Percentiles rank a stretch among this genome's conserved stretches.
These are phyloP conservation scores for Capitella teleta DNA, from an alignment of 1,140 invertebrate species.

Conservation along the genomic window DNA sequence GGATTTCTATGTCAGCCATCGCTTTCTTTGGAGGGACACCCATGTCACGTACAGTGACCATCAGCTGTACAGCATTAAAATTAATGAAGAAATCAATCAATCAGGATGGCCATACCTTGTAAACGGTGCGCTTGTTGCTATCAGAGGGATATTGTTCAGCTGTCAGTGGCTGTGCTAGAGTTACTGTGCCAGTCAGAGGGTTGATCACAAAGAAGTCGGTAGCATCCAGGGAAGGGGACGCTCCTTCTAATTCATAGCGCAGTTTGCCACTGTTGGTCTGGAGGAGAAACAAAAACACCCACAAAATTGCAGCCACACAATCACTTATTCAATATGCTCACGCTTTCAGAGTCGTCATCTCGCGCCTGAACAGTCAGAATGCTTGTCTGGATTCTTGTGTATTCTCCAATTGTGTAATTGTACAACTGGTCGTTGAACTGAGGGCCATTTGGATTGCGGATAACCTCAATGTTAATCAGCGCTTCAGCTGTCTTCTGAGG, in stretches of 20 bases:
- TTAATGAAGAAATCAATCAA: too few species aligned
- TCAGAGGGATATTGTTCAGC: too few species aligned
- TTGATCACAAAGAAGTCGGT: constrained; percentile 1
- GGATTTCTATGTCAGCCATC: neutral
- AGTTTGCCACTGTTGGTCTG: constrained; percentile 2
- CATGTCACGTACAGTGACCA: neutral
- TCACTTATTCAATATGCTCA: neutral
- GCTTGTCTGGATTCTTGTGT: neutral
- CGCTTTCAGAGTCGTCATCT: neutral
- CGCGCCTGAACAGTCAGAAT: neutral
- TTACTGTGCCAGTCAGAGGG: neutral
- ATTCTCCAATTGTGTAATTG: neutral
- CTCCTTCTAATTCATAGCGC: neutral
- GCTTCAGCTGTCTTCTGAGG: neutral
- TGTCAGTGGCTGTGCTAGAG: too few species aligned
- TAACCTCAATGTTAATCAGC: neutral
- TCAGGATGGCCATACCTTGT: too few species aligned
- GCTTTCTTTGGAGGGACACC: constrained; percentile 1
- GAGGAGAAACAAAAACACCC: neutral
- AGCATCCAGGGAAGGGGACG: neutral
- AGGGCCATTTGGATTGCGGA: constrained; percentile 3
- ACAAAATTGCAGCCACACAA: neutral
- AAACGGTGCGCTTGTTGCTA: too few species aligned
- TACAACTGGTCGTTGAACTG: neutral
- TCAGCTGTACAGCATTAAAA: neutral